These are phyloP conservation scores for Ceratothoa steindachneri DNA, from an alignment of 2,888 invertebrate species.

Conservation along the genomic window DNA sequence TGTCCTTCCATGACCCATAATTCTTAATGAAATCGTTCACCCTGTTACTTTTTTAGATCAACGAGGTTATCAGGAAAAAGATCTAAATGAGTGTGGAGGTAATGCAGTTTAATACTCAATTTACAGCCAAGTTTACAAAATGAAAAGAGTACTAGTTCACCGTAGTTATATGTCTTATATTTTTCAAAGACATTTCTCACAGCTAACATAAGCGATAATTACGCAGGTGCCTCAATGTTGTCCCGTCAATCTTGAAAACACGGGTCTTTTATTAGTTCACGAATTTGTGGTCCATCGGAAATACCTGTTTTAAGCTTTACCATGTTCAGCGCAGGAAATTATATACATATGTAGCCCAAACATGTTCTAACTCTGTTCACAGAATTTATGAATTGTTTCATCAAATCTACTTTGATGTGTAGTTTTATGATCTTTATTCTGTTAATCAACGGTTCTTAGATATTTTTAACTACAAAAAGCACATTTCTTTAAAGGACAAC, in stretches of 20 bases:
- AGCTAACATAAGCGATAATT: background rate
- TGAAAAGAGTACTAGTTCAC: background rate
- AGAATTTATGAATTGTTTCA: background rate
- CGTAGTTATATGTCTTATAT: background rate
- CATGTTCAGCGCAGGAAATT: background rate
- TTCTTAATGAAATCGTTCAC: background rate
- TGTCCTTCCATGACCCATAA: background rate
- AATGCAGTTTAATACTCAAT: background rate
- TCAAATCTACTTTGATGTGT: background rate
- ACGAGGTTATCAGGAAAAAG: background rate
- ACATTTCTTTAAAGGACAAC: background rate
- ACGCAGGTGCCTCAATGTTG: background rate
- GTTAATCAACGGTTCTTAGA: background rate
- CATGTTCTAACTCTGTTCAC: background rate
- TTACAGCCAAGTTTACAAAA: background rate
- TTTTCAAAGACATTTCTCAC: background rate
- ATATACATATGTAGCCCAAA: background rate
- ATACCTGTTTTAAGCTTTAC: background rate
- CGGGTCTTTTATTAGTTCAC: background rate
- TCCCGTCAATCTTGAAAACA: background rate
- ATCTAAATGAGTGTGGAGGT: background rate
- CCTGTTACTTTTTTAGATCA: background rate
- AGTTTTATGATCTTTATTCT: background rate
- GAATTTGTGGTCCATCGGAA: background rate
- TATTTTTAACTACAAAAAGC: background rate